phyloP scores from a whole-genome alignment of 2,888 invertebrate species.

The Cosmopolites sordidus region DNA sequence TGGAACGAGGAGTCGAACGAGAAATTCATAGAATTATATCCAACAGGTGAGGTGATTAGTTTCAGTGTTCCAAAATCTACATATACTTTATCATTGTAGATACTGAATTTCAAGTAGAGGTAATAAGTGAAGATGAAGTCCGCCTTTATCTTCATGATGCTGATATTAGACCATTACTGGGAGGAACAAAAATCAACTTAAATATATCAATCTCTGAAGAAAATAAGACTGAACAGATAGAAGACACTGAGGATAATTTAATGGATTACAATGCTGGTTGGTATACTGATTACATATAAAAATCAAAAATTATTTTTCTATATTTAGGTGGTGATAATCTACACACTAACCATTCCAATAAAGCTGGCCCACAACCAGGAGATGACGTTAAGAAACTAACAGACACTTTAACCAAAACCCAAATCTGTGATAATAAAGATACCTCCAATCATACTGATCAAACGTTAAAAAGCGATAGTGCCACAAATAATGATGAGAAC shows the following conservation, averaged over 20 bases:
- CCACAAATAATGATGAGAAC: neutral
- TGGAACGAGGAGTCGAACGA: constrained; percentile 46
- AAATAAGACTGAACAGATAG: constrained; percentile 18
- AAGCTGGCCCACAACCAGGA: constrained; percentile 3
- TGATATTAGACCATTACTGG: constrained; percentile 39
- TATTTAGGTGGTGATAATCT: constrained; percentile 20
- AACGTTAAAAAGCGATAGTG: neutral
- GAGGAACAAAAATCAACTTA: constrained; percentile 24
- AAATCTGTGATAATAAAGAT: constrained; percentile 4
- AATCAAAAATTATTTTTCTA: neutral
- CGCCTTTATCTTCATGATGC: constrained; percentile 38
- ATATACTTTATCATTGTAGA: constrained; percentile 20
- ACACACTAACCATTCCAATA: constrained; percentile 16
- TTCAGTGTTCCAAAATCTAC: neutral
- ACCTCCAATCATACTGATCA: neutral
- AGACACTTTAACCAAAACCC: neutral
- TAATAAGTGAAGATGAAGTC: constrained; percentile 34
- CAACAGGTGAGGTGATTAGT: constrained; percentile 36
- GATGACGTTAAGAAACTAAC: neutral
- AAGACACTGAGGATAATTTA: constrained; percentile 11
- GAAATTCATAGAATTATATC: constrained; percentile 43
- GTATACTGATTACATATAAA: neutral
- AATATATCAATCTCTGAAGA: constrained; percentile 15
- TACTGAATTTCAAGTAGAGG: constrained; percentile 41
- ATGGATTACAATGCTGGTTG: constrained; percentile 9